A percentile compares a stretch with the other conserved stretches of the same genome.
Conservation (phyloP, 2,888 invertebrate species). For the Tricholauxania praeusta region DNA sequence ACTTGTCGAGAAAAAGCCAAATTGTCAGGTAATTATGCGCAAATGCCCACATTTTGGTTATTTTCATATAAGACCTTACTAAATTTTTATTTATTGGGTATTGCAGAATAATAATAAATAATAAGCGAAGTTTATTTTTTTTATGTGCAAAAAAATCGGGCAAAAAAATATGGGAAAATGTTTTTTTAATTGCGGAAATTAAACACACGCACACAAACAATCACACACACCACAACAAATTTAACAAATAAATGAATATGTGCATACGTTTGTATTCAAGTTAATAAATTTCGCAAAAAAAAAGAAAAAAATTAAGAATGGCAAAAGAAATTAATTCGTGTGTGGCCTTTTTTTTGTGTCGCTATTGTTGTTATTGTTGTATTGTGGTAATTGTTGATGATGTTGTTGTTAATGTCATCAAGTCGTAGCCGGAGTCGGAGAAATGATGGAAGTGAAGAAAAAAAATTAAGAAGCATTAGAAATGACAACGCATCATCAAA, state of each 20-base stretch:
- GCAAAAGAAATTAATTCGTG: constrained; percentile 51
- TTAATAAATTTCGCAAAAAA: constrained; percentile 27
- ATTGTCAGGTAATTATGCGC: too few species aligned
- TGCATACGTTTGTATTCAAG: constrained; percentile 6
- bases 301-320: constrained; percentile 47
- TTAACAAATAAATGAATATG: background rate
- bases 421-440: constrained; percentile 28
- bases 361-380: constrained; percentile 1
- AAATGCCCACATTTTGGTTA: too few species aligned
- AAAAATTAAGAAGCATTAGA: constrained; percentile 34
- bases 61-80: background rate
- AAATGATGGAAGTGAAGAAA: background rate
- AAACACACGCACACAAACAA: constrained; percentile 53
- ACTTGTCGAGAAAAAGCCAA: too few species aligned
- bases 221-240: constrained; percentile 41
- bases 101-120: background rate
- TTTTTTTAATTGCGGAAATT: constrained; percentile 68
- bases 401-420: constrained; percentile 53
- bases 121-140: constrained; percentile 2
- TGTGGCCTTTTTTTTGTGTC: constrained; percentile 55
- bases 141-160: background rate
- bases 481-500: constrained; percentile 55
- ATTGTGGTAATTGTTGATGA: background rate
- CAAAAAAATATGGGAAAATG: constrained; percentile 56
- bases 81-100: background rate